Percentiles rank a stretch among this genome's conserved stretches.
These are phyloP conservation scores for Sebastes flavidus DNA, from an alignment of 2,797 vertebrate genomes.

Conservation along the genomic window DNA sequence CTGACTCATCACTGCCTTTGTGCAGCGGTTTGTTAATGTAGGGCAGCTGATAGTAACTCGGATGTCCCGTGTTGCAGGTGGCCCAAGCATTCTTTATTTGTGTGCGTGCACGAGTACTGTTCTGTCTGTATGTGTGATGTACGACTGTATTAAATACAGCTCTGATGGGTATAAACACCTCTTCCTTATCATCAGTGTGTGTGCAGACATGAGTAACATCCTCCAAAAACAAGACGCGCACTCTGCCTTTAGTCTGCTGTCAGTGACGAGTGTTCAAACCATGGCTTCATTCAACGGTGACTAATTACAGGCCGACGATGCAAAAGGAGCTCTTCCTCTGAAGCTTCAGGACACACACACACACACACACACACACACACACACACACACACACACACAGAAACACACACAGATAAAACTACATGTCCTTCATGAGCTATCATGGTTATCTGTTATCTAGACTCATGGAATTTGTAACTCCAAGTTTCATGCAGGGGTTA, in stretches of 20 bases:
- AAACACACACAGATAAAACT: background rate
- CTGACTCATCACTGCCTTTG: slow-evolving; percentile 68
- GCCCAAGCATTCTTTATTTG: slow-evolving; percentile 47
- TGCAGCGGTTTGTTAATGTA: slow-evolving; percentile 65
- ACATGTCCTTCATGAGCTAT: slow-evolving; percentile 19
- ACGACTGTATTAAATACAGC: slow-evolving; percentile 54
- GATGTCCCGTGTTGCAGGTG: slow-evolving; percentile 65
- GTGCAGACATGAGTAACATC: slow-evolving; percentile 56
- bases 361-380: background rate
- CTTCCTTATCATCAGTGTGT: slow-evolving; percentile 58
- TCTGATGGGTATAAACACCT: slow-evolving; percentile 59
- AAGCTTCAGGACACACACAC: slow-evolving; percentile 16
- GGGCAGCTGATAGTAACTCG: slow-evolving; percentile 65
- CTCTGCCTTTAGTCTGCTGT: slow-evolving; percentile 58
- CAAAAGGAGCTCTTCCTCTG: slow-evolving; percentile 29
- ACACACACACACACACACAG: background rate
- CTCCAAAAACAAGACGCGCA: slow-evolving; percentile 43
- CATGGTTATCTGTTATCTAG: slow-evolving; percentile 17
- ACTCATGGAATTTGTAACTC: background rate
- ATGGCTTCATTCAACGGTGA: slow-evolving; percentile 65
- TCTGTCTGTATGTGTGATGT: slow-evolving; percentile 48
- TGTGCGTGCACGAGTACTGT: slow-evolving; percentile 16
- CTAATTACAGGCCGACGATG: slow-evolving; percentile 66
- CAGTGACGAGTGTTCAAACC: slow-evolving; percentile 33
- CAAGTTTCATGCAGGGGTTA: background rate